Base-by-base conservation (phyloP, 2,797 vertebrate species). In the Gallinago stenura region DNA sequence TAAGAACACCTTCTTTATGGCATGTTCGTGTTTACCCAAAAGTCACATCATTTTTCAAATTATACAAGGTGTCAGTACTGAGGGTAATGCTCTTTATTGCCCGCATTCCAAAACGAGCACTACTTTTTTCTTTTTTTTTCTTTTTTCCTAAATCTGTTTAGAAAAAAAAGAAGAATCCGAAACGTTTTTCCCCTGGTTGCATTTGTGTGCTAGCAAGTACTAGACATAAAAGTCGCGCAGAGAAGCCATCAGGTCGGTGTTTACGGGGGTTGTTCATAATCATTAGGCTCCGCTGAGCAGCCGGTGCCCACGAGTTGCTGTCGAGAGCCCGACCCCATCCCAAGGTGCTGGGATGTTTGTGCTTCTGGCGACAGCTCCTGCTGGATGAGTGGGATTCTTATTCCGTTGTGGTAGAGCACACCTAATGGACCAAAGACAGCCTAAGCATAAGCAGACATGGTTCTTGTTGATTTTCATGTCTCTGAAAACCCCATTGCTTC, bases 11-110 rank as follows among this genome's bases (percentile, higher is more conserved):
- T 80, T 33, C 87, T 97, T 97, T 96, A 97, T 95, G 95, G 91
- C 96, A 96, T 83, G 87, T 60, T 95, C 90, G 1, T 97, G 92
- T 98, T 98, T 98, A 96, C 80, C 61, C 73, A 95, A 97, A 97
- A 97, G 91, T 97, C 96, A 97, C 95, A 97, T 97, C 93, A 97
- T 97, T 97, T 98, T 97, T 98, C 96, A 97, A 94, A 76, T 97
- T 97, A 97, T 83, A 97, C 91, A 97, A 95, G 94, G 95, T 97
- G 97, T 97, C 97, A 96, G 92, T 96, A 56, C 85, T 56, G 85
- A 95, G 82, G 43, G 83, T 90, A 95, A 94, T 15, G 83, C 60
- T 89, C 79, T 64, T 97, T 96, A 95, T 43, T 96, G 90, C 95
- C 84, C 15, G 15, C 91, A 92, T 96, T 94, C 95, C 94, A 96